Percentiles rank a stretch among this genome's conserved stretches.
These are phyloP conservation scores for Aythya baeri DNA, from an alignment of 2,113 vertebrate genomes.

Conservation along the genomic window DNA sequence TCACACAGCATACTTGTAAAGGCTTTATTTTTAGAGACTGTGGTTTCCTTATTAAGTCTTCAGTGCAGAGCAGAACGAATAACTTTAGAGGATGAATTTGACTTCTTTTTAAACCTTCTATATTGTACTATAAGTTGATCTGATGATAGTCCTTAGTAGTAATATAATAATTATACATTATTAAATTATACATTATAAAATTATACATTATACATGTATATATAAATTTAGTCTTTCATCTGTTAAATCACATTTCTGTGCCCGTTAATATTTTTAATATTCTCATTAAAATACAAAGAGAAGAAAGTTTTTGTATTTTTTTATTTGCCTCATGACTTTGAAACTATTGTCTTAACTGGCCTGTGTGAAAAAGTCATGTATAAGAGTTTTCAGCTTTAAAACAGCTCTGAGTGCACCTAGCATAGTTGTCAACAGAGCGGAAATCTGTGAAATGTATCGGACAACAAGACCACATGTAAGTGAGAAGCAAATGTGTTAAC, in stretches of 20 bases:
- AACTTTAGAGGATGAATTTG: neutral
- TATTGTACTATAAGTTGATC: neutral
- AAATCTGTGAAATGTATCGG: slow-evolving; percentile 64
- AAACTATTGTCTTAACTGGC: slow-evolving; percentile 54
- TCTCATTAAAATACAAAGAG: neutral
- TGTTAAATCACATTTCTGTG: neutral
- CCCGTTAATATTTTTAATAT: neutral
- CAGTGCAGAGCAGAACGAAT: neutral
- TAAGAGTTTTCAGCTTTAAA: slow-evolving; percentile 71
- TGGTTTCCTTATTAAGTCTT: neutral
- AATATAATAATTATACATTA: neutral
- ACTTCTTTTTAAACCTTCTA: neutral
- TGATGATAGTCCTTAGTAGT: neutral
- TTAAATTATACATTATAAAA: neutral
- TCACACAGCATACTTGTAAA: neutral
- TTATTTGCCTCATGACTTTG: neutral
- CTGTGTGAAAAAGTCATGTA: slow-evolving; percentile 53
- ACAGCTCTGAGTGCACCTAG: slow-evolving; percentile 69
- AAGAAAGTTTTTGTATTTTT: neutral
- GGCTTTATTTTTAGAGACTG: neutral
- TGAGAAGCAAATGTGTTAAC: slow-evolving; percentile 57
- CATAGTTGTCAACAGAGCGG: slow-evolving; percentile 67
- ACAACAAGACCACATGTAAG: slow-evolving; percentile 48
- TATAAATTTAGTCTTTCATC: neutral
- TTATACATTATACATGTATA: neutral